Evolutionary conservation across 2,888 invertebrate genomes (phyloP), one percentile per base, ranked within the genome.

Genomic region (Tenthredo scrophulariae): DNA sequence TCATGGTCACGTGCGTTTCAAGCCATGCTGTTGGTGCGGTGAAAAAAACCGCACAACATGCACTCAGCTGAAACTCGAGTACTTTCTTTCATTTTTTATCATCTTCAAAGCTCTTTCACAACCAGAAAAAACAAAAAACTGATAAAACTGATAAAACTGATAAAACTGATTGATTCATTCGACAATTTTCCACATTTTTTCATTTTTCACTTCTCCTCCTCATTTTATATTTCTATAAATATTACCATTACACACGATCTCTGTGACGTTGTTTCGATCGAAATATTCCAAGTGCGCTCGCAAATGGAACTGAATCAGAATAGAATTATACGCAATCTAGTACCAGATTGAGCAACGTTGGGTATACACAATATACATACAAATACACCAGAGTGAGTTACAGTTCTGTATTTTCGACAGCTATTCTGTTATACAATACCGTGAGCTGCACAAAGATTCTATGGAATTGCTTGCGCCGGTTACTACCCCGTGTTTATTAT

Each of bases 1-100:
- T 50, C 77, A 77, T 54, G 77, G 77, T 77, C 77, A 77, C 77
- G 77, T 54, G 77, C 50, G 50, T 50, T 77, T 77, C 54, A 26
- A 33, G 46, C 46, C 29, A 43, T 46, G 75, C 9, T 9, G 77
- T 33, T 15, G 50, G 9, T n/a, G 77, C 1, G 18, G 54, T 50
- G 18, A 13, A 43, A 18, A 74, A 40, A 40, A 70, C 40, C 3
- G n/a, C 70, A 15, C 9, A 70, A 70, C 22, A 37, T 70, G 37
- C n/a, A n/a, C 33, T 18, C 13, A 18, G 10, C 15, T 43, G 13
- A 43, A 74, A 67, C 67, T 26, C 22, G 26, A 26, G 22, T 22
- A 4, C 9, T 62, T 26, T 22, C 10, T 26, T 13, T 26, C 9
- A 26, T 62, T 62, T 62, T 62, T 26, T 26, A 7, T 26, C 5